Conservation (phyloP, 2,113 vertebrate species). For the Empidonax alnorum region DNA sequence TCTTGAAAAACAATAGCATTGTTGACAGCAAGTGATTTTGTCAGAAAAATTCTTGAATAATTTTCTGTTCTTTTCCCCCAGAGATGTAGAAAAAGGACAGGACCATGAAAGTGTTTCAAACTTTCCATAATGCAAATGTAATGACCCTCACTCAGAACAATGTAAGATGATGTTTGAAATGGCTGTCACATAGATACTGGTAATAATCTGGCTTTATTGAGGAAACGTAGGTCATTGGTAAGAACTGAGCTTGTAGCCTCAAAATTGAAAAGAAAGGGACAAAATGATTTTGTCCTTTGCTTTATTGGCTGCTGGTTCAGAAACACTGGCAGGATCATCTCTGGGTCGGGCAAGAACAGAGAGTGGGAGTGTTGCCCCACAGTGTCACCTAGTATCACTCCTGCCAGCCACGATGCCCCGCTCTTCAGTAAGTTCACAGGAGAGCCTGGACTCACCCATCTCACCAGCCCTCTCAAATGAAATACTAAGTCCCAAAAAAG, state of each 20-base stretch:
- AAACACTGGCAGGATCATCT: fast-evolving
- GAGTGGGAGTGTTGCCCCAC: background rate
- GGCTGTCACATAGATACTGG: fast-evolving
- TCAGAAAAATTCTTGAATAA: background rate
- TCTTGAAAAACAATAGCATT: background rate
- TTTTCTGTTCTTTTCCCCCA: background rate
- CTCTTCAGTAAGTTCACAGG: no score
- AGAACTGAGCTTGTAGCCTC: background rate
- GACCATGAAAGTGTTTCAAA: background rate
- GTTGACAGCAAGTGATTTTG: background rate
- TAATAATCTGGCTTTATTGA: background rate
- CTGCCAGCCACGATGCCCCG: fast-evolving
- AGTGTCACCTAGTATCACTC: fast-evolving
- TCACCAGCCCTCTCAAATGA: background rate
- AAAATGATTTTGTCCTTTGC: background rate
- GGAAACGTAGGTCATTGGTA: background rate
- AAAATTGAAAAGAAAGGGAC: background rate
- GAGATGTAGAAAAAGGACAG: background rate
- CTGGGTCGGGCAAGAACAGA: background rate
- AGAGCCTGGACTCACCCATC: fast-evolving
- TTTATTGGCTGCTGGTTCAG: background rate
- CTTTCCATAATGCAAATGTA: background rate
- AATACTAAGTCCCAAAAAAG: background rate
- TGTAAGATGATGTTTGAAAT: background rate
- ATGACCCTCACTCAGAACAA: background rate